Evolutionary conservation across 2,888 invertebrate genomes (phyloP), one percentile per base, ranked within the genome.

Genomic region (Chrysolina haemoptera): DNA sequence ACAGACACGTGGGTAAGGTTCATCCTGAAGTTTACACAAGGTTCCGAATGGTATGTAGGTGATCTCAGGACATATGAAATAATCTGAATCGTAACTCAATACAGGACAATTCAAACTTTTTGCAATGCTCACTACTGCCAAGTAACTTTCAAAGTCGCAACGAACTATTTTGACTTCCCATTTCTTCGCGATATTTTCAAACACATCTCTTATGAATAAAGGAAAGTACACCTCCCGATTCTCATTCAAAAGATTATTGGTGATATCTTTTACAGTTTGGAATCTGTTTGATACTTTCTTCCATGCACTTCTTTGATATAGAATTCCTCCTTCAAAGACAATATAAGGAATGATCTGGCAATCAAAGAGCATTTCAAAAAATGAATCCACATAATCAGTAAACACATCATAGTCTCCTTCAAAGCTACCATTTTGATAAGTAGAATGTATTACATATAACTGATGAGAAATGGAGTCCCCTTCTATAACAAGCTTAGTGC

Each of bases 101-200:
- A 73, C 35, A 11, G 73, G 69, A 20, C 73, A 73, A 16, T 46
- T 59, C 59, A 73, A 62, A 72, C 92, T 90, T 77, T 93, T 91
- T 0, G 97, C 95, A 79, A 98, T 87, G 0, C 93, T 92, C 0
- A 97, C 97, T 69, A 97, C 93, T 83, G 96, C 94, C 79, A 93
- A 92, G 86, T 98, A 98, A 0, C 97, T 97, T 87, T 98, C 98
- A 86, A 94, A 96, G 79, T 94, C 92, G 84, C 96, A 94, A 67
- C 95, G 91, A 55, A 93, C 93, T 76, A 92, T 90, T 10, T 90
- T 90, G 9, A 97, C 89, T 10, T 90, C 89, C 84, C 94, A 90
- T 79, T 93, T 92, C 5, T 84, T 83, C 0, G 95, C 87, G 0
- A 94, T 91, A 84, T 94, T 92, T 69, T 91, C 90, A 53, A 53